A percentile compares a stretch with the other conserved stretches of the same genome.
phyloP scores from a whole-genome alignment of 2,113 vertebrate species.

The Trachemys scripta region DNA sequence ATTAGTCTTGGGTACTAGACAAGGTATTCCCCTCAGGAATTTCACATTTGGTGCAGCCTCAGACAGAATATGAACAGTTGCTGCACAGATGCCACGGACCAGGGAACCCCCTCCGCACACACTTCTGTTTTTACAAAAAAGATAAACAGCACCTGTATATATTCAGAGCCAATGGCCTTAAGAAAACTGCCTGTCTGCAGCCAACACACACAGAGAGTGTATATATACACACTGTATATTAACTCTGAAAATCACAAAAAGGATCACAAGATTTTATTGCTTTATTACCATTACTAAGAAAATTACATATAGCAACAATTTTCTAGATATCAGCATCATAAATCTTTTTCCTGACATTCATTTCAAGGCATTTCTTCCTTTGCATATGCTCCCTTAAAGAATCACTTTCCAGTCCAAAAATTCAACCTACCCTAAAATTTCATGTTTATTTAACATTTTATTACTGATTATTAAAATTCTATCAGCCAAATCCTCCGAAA shows the following conservation, averaged over 20 bases:
- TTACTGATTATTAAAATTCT: conserved; percentile 15
- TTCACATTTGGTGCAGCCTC: neutral
- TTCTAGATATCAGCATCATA: conserved; percentile 39
- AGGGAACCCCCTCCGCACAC: neutral
- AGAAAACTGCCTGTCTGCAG: neutral
- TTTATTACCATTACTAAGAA: conserved; percentile 45
- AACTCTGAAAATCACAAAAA: conserved; percentile 10
- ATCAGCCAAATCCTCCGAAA: neutral
- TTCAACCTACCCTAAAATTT: conserved; percentile 31
- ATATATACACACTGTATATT: conserved; percentile 8
- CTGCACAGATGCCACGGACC: neutral
- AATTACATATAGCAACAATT: conserved; percentile 32
- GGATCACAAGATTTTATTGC: conserved; percentile 46
- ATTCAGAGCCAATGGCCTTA: neutral
- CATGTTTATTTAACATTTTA: conserved; percentile 33
- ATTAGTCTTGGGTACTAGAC: neutral
- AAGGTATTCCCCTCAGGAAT: conserved; percentile 32
- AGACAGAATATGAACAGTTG: neutral
- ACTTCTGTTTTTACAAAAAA: neutral
- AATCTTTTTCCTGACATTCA: conserved; percentile 26
- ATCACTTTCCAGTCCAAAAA: conserved; percentile 6
- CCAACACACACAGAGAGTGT: neutral
- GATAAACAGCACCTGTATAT: neutral
- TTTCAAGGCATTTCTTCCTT: conserved; percentile 23
- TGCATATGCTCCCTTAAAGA: neutral